Conservation (phyloP, 2,113 vertebrate genomes). For the Telmatochromis brichardi region DNA sequence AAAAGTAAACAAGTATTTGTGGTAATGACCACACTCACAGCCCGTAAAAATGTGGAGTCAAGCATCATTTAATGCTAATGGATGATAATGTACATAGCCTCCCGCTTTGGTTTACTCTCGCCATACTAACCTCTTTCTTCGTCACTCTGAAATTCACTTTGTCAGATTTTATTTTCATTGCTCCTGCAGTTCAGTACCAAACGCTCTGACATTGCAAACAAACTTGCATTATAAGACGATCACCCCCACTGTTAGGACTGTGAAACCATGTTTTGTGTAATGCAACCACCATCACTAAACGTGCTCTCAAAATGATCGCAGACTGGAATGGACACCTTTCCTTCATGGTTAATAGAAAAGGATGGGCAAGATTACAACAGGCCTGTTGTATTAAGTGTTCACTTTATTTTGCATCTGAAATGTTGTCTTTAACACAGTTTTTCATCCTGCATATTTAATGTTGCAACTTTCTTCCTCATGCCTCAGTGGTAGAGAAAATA, state of each 20-base stretch:
- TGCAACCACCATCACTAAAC: background rate
- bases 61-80: background rate
- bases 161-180: background rate
- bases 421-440: background rate
- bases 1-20: background rate
- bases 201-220: background rate
- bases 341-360: background rate
- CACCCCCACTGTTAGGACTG: background rate
- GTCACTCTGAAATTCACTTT: background rate
- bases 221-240: background rate
- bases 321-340: background rate
- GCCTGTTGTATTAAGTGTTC: background rate
- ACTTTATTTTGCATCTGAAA: background rate
- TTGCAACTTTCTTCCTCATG: background rate
- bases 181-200: background rate
- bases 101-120: background rate
- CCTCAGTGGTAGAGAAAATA: background rate
- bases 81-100: background rate
- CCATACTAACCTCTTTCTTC: background rate
- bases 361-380: background rate
- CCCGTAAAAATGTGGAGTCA: background rate
- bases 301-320: background rate
- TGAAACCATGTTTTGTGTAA: background rate
- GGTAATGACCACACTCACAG: background rate
- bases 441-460: background rate